Evolutionary conservation across 2,797 vertebrate genomes (phyloP).

Genomic region (Eleutherodactylus coqui): DNA sequence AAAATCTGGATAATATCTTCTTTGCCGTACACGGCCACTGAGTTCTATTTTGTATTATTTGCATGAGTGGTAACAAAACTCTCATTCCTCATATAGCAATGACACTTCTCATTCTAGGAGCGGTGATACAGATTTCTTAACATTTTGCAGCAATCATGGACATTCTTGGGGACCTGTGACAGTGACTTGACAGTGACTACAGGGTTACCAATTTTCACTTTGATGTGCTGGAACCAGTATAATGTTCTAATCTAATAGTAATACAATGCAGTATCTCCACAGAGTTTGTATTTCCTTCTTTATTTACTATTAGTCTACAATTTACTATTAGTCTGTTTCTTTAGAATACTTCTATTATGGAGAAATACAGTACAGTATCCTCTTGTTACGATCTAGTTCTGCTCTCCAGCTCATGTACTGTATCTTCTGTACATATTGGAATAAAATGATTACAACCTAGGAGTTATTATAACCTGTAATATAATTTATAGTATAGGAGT

Average conservation of each 20-base stretch:
- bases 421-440: not conserved
- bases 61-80: conserved; percentile 34
- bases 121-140: not conserved
- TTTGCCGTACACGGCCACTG: not conserved
- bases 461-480: no score
- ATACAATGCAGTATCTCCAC: not conserved
- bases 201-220: not conserved
- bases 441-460: no score
- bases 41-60: conserved; percentile 1
- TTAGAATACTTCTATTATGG: no score
- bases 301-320: no score
- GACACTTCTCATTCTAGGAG: not conserved
- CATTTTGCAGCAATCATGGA: not conserved
- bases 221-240: not conserved
- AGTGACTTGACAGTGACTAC: not conserved
- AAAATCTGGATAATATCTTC: conserved; percentile 32
- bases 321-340: no score
- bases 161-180: not conserved
- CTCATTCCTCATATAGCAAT: conserved; percentile 17
- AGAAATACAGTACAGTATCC: no score
- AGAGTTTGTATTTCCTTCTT: not conserved
- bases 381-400: no score
- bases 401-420: not conserved
- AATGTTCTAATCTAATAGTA: not conserved
- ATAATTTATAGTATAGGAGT: no score